These are phyloP conservation scores for Clarias fuscus DNA, from an alignment of 2,797 vertebrate genomes.

Conservation along the genomic window DNA sequence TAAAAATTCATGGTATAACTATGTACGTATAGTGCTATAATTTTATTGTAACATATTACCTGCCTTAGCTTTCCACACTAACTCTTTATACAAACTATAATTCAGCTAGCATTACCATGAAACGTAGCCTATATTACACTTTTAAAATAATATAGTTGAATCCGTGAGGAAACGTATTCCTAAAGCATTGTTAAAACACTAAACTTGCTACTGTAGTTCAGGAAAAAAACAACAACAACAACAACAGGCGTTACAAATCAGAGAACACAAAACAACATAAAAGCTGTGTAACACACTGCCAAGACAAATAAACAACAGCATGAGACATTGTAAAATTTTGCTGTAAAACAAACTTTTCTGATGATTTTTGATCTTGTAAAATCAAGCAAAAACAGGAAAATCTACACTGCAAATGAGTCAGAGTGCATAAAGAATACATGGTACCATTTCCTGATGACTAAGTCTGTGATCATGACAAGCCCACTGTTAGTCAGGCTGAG, in stretches of 20 bases:
- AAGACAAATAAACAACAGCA: background rate
- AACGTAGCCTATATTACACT: background rate
- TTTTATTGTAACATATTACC: background rate
- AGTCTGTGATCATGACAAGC: background rate
- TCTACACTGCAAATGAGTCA: constrained; percentile 1
- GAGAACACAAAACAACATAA: background rate
- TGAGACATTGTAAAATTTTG: background rate
- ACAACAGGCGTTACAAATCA: background rate
- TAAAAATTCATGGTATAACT: background rate
- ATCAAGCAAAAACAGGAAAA: background rate
- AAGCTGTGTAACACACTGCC: background rate
- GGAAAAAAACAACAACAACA: background rate
- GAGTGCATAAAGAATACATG: background rate
- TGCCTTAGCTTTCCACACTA: background rate
- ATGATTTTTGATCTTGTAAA: background rate
- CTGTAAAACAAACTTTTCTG: background rate
- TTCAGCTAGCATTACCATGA: background rate
- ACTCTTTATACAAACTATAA: background rate
- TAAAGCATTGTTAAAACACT: background rate
- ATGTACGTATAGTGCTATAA: background rate
- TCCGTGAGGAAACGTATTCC: background rate
- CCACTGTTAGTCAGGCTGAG: background rate
- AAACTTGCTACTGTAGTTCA: background rate
- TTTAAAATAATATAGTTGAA: background rate
- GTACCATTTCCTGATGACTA: constrained; percentile 29